phyloP scores from a whole-genome alignment of 2,888 invertebrate species.

The Leptogaster cylindrica region DNA sequence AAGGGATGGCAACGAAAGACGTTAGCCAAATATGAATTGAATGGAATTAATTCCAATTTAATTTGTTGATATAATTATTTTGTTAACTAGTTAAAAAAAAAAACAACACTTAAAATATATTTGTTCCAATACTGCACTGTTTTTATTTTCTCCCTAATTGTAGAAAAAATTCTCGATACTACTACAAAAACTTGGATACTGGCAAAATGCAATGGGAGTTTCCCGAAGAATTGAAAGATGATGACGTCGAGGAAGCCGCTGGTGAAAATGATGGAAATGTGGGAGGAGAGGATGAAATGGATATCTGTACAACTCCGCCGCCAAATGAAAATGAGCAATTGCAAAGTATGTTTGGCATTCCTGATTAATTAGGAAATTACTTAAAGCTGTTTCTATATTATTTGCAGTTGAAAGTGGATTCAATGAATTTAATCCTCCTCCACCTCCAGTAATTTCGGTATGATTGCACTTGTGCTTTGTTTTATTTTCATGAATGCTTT shows the following conservation, averaged over 20 bases:
- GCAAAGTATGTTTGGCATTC: conserved; percentile 23
- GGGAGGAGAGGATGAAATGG: conserved; percentile 65
- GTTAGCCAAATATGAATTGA: conserved; percentile 3
- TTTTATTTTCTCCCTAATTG: conserved; percentile 54
- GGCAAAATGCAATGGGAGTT: conserved; percentile 72
- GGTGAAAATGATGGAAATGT: not conserved
- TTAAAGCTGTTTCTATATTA: not conserved
- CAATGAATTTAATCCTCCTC: conserved; percentile 48
- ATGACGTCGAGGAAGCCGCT: not conserved
- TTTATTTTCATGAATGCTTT: conserved; percentile 36
- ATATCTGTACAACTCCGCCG: conserved; percentile 68
- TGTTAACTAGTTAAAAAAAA: conserved; percentile 11
- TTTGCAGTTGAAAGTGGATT: conserved; percentile 11
- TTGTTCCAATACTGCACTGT: conserved; percentile 44
- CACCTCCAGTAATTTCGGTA: conserved; percentile 49
- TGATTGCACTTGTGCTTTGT: not conserved
- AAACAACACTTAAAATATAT: conserved; percentile 21
- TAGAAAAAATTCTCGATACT: conserved; percentile 73
- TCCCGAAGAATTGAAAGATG: conserved; percentile 61
- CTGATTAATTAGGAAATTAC: not conserved
- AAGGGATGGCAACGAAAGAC: conserved; percentile 22
- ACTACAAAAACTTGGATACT: conserved; percentile 68
- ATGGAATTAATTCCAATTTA: conserved; percentile 9
- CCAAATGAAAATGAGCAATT: conserved; percentile 56
- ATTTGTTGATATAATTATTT: conserved; percentile 2